These are phyloP conservation scores for Microctenopoma stevenorrisi DNA, from an alignment of 2,797 vertebrate species.

Conservation along the genomic window DNA sequence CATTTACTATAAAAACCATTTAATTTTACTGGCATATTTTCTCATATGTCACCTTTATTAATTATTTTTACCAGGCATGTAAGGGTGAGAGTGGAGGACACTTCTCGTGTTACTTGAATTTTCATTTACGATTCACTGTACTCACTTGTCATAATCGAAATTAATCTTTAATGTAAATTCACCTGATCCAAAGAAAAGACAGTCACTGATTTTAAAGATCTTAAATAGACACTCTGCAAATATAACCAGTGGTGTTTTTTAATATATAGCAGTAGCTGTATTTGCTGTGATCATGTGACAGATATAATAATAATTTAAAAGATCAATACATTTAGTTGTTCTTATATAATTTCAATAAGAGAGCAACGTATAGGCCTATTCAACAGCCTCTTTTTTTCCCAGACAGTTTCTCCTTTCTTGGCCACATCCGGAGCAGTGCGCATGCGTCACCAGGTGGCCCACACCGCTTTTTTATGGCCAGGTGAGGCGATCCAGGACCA, in stretches of 20 bases:
- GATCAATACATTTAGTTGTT: not conserved
- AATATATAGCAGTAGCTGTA: not conserved
- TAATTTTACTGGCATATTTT: slow-evolving; percentile 1
- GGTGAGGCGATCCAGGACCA: slow-evolving; percentile 91
- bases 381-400: slow-evolving; percentile 19
- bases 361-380: not conserved
- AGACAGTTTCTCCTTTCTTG: slow-evolving; percentile 38
- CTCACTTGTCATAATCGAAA: not conserved
- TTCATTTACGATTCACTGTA: not conserved
- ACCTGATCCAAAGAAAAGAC: not conserved
- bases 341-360: not conserved
- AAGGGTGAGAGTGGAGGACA: not conserved
- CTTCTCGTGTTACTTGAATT: not conserved
- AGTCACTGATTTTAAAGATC: not conserved
- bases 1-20: not conserved
- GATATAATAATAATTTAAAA: too few relatives aligned
- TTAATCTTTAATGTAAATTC: not conserved
- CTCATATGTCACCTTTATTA: not conserved
- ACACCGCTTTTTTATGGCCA: slow-evolving; percentile 92
- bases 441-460: slow-evolving; percentile 92
- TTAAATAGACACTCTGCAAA: not conserved
- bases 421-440: slow-evolving; percentile 86
- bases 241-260: not conserved
- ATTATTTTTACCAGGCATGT: not conserved
- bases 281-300: not conserved